Evolutionary conservation across 2,888 invertebrate species (phyloP).

Genomic region (Drosophila atroscutellata): DNA sequence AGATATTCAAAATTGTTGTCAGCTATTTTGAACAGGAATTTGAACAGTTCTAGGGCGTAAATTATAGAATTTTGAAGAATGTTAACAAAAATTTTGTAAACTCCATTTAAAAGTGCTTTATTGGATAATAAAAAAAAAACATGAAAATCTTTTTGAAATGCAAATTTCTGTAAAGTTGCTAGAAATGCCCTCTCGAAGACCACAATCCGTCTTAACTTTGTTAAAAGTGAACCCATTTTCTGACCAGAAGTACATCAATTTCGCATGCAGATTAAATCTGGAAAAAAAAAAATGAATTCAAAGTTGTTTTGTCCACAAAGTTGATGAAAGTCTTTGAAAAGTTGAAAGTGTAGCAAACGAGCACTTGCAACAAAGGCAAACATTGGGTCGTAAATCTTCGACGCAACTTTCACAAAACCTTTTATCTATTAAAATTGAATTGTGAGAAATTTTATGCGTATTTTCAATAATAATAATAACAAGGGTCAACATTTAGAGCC

Average conservation of each 20-base stretch:
- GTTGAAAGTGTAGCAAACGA: neutral
- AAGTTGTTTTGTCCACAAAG: neutral
- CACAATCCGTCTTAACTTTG: neutral
- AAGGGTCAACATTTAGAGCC: neutral
- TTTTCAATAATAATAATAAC: neutral
- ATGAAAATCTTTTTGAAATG: neutral
- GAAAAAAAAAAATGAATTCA: neutral
- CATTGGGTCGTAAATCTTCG: neutral
- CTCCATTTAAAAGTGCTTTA: neutral
- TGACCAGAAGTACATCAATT: neutral
- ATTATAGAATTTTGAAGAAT: neutral
- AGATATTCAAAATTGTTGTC: neutral
- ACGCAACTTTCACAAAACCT: neutral
- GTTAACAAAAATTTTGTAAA: neutral
- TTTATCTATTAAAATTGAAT: conserved; percentile 12
- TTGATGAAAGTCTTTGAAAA: neutral
- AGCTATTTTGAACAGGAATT: neutral
- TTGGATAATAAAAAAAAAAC: neutral
- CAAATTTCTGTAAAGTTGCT: neutral
- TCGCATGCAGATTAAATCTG: neutral
- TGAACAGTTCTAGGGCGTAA: neutral
- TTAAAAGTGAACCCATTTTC: neutral
- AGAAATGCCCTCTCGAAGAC: neutral
- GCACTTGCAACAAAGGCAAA: neutral
- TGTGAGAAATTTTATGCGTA: conserved; percentile 3